Percentiles rank a stretch among this genome's conserved stretches.
phyloP scores from a whole-genome alignment of 2,113 vertebrate genomes.

The Galemys pyrenaicus region DNA sequence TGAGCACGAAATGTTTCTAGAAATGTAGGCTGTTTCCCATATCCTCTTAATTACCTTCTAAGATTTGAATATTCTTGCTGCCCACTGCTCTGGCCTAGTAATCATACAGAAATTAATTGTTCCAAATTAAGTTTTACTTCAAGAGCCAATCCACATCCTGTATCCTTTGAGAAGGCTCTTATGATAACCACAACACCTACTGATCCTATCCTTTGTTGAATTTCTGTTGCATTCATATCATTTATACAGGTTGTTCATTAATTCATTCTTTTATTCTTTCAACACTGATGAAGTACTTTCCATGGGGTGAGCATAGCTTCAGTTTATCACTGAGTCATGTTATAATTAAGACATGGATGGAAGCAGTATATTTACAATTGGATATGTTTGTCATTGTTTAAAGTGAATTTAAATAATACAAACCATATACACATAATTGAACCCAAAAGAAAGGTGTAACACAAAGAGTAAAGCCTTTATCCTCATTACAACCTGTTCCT shows the following conservation, averaged over 20 bases:
- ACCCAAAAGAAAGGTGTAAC: neutral
- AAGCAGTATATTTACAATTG: neutral
- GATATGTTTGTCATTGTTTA: constrained; percentile 27
- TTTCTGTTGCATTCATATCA: neutral
- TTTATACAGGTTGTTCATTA: neutral
- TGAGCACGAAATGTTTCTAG: constrained; percentile 16
- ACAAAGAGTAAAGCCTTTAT: neutral
- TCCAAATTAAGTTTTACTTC: neutral
- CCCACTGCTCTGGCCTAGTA: neutral
- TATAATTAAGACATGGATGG: neutral
- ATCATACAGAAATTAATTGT: neutral
- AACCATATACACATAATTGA: neutral
- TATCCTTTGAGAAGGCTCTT: neutral
- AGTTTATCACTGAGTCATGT: neutral
- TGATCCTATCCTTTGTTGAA: neutral
- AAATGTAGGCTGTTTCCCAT: neutral
- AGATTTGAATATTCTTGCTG: neutral
- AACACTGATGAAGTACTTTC: neutral
- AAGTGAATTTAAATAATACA: neutral
- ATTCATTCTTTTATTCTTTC: neutral
- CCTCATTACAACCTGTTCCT: neutral
- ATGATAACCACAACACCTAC: neutral
- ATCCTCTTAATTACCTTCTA: neutral
- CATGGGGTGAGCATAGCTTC: neutral
- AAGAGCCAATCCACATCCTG: neutral